Base-by-base conservation (phyloP, 2,113 vertebrate species). In the Forbesichthys agassizii region DNA sequence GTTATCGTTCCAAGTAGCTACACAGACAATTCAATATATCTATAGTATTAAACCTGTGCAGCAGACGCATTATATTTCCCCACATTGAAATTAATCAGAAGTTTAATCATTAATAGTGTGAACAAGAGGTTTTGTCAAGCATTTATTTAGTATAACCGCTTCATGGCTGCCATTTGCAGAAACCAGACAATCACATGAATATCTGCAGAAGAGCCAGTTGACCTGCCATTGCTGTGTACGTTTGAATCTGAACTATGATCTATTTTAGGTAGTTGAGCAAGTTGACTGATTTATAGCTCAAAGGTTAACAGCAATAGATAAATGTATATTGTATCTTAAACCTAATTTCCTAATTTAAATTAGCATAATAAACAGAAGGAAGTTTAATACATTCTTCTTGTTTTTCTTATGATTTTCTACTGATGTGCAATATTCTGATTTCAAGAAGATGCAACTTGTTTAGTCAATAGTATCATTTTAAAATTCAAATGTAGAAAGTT, bases 391-490 rank as follows among this genome's bases (percentile, higher is more conserved):
- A 53, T 53, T 16, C 13, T 53, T 12, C 3, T 1, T 12, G 3
- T 53, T 53, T 53, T 53, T 53, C 1, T 14, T n/a, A 11, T 53
- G n/a, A 1, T 53, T 53, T 53, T 8, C 0, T 53, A 12, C 51
- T 82, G 61, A 81, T 74, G 85, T 91, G 85, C 84, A 86, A 86
- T 88, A 81, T 84, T 68, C 65, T 57, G 2, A 66, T 10, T 71
- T 75, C 77, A 67, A 58, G 63, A 80, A 71, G 80, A 83, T 88
- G 85, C 85, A 87, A 80, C 84, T 86, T 63, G 63, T 85, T 78
- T 72, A 58, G 59, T 57, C 66, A 18, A 69, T 61, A 66, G 83
- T 88, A 84, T 77, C 78, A 77, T 72, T 80, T 69, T 52, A 36
- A 53, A 80, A 56, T 87, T 86, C 11, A 57, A 66, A 71, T 80